Evolutionary conservation across 2,888 invertebrate species (phyloP).

Genomic region (Lasioglossum pauxillum): DNA sequence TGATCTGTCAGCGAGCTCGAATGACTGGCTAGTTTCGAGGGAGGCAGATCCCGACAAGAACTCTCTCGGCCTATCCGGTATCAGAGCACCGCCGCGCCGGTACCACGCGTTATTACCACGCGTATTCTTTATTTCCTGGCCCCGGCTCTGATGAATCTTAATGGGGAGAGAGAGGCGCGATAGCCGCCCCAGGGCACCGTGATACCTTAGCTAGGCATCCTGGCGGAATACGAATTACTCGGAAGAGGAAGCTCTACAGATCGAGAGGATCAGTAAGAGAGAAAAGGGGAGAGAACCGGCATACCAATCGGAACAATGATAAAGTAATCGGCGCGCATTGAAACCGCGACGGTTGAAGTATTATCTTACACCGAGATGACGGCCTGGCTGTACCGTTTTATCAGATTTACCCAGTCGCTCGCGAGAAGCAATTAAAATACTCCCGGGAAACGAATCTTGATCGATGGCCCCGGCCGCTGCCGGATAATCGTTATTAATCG

Average conservation of each 20-base stretch:
- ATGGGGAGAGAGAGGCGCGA: constrained; percentile 30
- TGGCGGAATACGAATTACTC: constrained; percentile 51
- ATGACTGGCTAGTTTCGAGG: constrained; percentile 30
- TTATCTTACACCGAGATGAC: background rate
- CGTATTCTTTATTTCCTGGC: constrained; percentile 37
- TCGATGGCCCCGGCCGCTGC: constrained; percentile 27
- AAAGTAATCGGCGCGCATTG: constrained; percentile 33
- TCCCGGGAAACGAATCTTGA: constrained; percentile 15
- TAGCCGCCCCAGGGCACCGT: constrained; percentile 20
- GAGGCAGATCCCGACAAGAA: background rate
- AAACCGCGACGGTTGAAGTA: constrained; percentile 19
- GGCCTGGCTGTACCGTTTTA: constrained; percentile 3
- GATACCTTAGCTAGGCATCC: background rate
- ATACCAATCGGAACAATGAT: constrained; percentile 36
- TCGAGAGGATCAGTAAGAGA: background rate
- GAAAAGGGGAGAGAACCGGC: constrained; percentile 14
- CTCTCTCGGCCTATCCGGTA: background rate
- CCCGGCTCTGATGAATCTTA: constrained; percentile 29
- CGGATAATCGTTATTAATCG: constrained; percentile 53
- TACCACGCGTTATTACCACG: constrained; percentile 32
- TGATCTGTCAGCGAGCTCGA: constrained; percentile 56
- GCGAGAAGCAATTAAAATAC: constrained; percentile 37
- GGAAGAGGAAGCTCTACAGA: constrained; percentile 37
- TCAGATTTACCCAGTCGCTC: constrained; percentile 27
- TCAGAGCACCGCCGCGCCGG: background rate